Conservation (phyloP, 2,797 vertebrate species). For the Rhinoraja longicauda region DNA sequence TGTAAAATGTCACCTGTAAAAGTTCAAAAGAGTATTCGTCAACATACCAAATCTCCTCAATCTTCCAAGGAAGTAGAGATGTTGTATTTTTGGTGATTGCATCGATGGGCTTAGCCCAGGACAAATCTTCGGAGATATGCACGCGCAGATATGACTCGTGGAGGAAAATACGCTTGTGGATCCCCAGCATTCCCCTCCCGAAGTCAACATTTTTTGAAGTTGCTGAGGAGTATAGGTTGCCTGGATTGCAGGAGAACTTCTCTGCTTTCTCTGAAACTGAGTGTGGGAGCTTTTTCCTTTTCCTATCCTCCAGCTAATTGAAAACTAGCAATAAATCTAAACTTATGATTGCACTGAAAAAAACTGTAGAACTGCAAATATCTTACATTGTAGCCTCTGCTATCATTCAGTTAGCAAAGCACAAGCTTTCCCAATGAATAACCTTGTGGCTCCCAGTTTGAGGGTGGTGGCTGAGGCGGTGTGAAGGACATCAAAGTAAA, state of each 20-base stretch:
- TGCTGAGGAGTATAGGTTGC: not conserved
- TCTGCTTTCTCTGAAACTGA: too few relatives aligned
- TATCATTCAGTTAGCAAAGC: not conserved
- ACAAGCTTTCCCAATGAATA: not conserved
- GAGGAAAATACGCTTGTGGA: too few relatives aligned
- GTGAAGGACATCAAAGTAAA: not conserved
- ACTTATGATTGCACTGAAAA: not conserved
- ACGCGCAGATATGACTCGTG: too few relatives aligned
- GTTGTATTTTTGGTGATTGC: too few relatives aligned
- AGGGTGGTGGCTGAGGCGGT: not conserved
- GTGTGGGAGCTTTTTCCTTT: not conserved
- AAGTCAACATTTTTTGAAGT: not conserved
- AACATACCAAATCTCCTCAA: too few relatives aligned
- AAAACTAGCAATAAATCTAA: not conserved
- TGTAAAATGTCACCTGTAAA: too few relatives aligned
- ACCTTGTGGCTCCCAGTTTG: not conserved
- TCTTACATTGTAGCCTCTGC: not conserved
- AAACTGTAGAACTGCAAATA: not conserved
- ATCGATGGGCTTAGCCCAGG: too few relatives aligned
- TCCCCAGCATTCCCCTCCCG: too few relatives aligned
- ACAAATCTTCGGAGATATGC: too few relatives aligned
- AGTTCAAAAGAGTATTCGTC: too few relatives aligned
- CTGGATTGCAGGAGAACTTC: not conserved
- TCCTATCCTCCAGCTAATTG: not conserved
- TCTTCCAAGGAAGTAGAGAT: too few relatives aligned